These are phyloP conservation scores for Triplophysa dalaica DNA, from an alignment of 2,113 vertebrate genomes.

Conservation along the genomic window DNA sequence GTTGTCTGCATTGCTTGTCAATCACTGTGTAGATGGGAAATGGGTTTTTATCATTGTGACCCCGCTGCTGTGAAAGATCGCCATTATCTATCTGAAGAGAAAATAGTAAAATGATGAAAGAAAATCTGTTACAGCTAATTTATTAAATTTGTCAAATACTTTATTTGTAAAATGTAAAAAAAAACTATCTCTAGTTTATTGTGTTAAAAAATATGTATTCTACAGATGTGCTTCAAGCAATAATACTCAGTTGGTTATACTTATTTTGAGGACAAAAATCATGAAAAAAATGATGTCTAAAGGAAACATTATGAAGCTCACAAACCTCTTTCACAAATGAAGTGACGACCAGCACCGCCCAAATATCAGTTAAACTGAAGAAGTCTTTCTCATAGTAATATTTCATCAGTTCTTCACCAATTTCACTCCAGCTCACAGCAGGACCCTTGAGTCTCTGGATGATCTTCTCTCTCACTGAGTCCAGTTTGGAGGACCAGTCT, in stretches of 20 bases:
- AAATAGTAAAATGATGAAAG: not conserved
- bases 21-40: not conserved
- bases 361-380: constrained; percentile 22
- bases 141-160: too few species aligned
- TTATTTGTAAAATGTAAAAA: too few species aligned
- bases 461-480: not conserved
- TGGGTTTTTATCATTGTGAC: not conserved
- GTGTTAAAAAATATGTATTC: too few species aligned
- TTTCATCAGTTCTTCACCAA: not conserved
- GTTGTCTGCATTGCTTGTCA: not conserved
- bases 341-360: not conserved
- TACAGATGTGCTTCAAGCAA: too few species aligned
- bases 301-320: not conserved
- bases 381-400: not conserved
- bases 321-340: constrained; percentile 11
- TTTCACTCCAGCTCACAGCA: not conserved
- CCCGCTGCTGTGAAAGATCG: not conserved
- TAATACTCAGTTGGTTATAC: too few species aligned
- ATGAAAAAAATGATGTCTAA: too few species aligned
- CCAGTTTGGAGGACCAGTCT: constrained; percentile 9
- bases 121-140: too few species aligned
- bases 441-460: not conserved
- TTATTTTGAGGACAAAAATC: too few species aligned
- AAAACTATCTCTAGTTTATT: too few species aligned
- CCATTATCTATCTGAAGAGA: not conserved